Percentiles rank a stretch among this genome's conserved stretches.
Evolutionary conservation across 2,888 invertebrate species (phyloP).

Genomic region (Synanthedon vespiformis): DNA sequence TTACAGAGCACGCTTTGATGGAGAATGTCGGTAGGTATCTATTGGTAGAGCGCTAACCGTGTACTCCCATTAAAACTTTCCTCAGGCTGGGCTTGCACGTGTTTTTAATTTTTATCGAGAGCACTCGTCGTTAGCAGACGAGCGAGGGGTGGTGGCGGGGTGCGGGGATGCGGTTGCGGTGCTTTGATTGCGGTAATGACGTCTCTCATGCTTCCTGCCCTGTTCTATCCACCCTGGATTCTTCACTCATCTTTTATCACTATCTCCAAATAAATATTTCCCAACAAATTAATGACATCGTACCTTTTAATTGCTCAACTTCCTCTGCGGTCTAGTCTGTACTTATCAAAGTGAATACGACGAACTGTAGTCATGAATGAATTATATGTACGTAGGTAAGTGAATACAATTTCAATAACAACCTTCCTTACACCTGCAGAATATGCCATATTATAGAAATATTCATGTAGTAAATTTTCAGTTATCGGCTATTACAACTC

Average conservation of each 20-base stretch:
- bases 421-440: no score
- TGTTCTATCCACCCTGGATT: conserved; percentile 17
- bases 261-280: conserved; percentile 60
- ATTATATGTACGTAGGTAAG: no score
- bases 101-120: conserved; percentile 72
- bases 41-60: conserved; percentile 36
- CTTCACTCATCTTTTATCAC: conserved; percentile 45
- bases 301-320: conserved; percentile 33
- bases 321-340: conserved; percentile 5
- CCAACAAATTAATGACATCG: conserved; percentile 45
- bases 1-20: background rate
- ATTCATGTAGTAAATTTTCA: no score
- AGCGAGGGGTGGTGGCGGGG: conserved; percentile 10
- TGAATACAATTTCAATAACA: no score
- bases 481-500: no score
- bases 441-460: no score
- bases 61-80: conserved; percentile 70
- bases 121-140: conserved; percentile 59
- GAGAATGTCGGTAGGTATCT: background rate
- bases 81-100: conserved; percentile 67
- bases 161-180: conserved; percentile 41
- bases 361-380: no score
- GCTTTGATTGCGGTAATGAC: conserved; percentile 70
- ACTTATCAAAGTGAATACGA: no score
- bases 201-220: conserved; percentile 27